A percentile compares a stretch with the other conserved stretches of the same genome.
Evolutionary conservation across 2,797 vertebrate species (phyloP).

Genomic region (Euthynnus affinis): DNA sequence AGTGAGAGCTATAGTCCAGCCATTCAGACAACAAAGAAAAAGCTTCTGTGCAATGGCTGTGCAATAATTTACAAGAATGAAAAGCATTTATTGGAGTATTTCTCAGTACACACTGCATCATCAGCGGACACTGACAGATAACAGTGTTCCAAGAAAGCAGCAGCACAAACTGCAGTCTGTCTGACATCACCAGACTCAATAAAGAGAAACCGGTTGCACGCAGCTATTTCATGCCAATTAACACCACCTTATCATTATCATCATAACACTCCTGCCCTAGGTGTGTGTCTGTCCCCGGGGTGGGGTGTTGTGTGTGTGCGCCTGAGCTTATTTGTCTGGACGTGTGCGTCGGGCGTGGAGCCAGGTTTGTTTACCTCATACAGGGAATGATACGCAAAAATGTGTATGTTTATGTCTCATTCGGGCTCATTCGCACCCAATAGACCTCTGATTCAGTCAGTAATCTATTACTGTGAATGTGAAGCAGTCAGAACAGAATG

Average conservation of each 20-base stretch:
- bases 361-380: slow-evolving; percentile 13
- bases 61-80: not conserved
- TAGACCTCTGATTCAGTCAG: too few relatives aligned
- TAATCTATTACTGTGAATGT: too few relatives aligned
- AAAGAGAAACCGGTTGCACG: slow-evolving; percentile 20
- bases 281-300: slow-evolving; percentile 8
- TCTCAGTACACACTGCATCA: not conserved
- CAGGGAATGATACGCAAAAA: not conserved
- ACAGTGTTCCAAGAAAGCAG: not conserved
- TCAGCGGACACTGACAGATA: not conserved
- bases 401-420: not conserved
- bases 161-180: not conserved
- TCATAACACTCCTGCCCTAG: slow-evolving; percentile 13
- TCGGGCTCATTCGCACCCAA: not conserved
- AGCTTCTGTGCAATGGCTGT: too few relatives aligned
- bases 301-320: not conserved
- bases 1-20: too few relatives aligned
- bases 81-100: not conserved
- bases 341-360: not conserved
- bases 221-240: slow-evolving; percentile 43
- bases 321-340: slow-evolving; percentile 21
- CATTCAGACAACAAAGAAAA: too few relatives aligned
- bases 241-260: slow-evolving; percentile 52
- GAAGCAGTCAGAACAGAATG: too few relatives aligned
- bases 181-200: slow-evolving; percentile 15